Evolutionary conservation across 2,888 invertebrate species (phyloP), one percentile per base, ranked within the genome.

Genomic region (Pyrocoelia pectoralis): DNA sequence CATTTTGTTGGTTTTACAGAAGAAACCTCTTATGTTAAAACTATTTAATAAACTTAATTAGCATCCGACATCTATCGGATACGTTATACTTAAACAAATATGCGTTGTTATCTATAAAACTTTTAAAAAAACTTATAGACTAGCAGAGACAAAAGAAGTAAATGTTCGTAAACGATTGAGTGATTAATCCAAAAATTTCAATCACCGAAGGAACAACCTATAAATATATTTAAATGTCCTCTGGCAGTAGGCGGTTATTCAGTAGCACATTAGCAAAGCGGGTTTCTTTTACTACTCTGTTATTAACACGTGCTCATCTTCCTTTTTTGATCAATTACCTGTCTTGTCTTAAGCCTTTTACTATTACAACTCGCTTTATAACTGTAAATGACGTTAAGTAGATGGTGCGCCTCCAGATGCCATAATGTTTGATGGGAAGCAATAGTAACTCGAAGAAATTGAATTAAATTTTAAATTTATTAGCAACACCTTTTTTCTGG

Each of bases 1-100:
- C 79, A 80, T 77, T 74, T 74, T 69, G 69, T 70, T 73, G 72
- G 65, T 68, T 65, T 57, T 57, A 65, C 65, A 65, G 61, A 60
- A 65, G 65, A 65, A 65, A 60, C 60, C 65, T 65, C 66, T 66
- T 62, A 62, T 56, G 56, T 62, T 54, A 57, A 63, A 49, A 59
- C 55, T 51, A 55, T 63, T 62, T 58, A 54, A 63, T 50, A 63
- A 41, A 46, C 53, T 63, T 63, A 57, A 62, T 62, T 62, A 57
- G 29, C 53, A 54, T 54, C 57, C 49, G 49, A 56, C 38, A 49
- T 54, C 17, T 38, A 50, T 50, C 28, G 18, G 46, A 1, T 17
- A 46, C 46, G 17, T 46, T 18, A 24, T 24, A 17, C 18, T 17
- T 46, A 46, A 5, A 18, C 18, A 46, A 46, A 17, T 46, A 46